Base-by-base conservation (phyloP, 1,140 invertebrate species). In the Drosophila pseudoananassae region DNA sequence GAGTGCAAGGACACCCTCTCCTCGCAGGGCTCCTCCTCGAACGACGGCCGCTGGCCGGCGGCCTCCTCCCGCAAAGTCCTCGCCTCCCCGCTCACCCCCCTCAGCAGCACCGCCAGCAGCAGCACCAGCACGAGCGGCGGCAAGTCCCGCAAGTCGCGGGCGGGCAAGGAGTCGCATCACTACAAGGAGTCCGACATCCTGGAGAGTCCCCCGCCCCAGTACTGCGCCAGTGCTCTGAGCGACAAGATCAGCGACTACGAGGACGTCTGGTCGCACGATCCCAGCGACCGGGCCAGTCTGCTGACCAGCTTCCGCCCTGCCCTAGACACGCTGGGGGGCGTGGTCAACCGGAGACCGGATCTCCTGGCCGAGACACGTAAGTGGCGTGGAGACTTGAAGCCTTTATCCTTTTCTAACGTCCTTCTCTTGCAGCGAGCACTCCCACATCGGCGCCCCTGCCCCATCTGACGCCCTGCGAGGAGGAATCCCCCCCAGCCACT, bases 171-270 rank as follows among this genome's bases (percentile, higher is more conserved):
- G 78, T 87, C 94, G 38, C 94, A 93, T 81, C 94, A 95, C 90
- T 95, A 95, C 92, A 93, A 96, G 91, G 96, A 97, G 82, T 97
- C 96, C 6, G 96, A 97, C 90, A 97, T 97, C 51, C 92, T 97
- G 43, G 96, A 97, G 89, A 96, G 96, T 20, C 95, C 95, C n/a
- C 93, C 94, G 58, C 92, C 95, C 12, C 81, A 80, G 50, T 98
- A 98, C 90, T 97, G 97, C 80, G 94, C 95, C 63, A 98, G 97
- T 90, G 96, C 96, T 5, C 93, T 98, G 6, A 95, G 96, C 46
- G 97, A 98, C 90, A 98, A 98, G 93, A 95, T 97, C 20, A 98
- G 97, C 61, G 98, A 99, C 92, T 99, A 99, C 91, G 97, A 99
- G 92, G 98, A 98, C 90, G 95, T 98, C 68, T 98, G 97, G 97